Evolutionary conservation across 2,113 vertebrate genomes (phyloP).

Genomic region (Varanus salvator): DNA sequence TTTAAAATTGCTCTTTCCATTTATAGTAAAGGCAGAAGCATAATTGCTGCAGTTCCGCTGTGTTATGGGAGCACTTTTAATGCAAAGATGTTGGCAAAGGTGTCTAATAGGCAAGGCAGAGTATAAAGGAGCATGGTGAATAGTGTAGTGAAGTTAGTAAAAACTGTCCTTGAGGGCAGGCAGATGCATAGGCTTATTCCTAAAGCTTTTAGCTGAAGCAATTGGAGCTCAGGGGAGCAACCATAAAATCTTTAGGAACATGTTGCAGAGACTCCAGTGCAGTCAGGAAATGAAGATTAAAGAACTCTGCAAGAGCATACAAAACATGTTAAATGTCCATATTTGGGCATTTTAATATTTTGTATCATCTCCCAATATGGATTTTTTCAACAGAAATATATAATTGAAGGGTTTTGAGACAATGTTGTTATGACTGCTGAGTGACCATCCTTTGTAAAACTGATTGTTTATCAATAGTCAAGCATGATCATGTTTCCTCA

Average conservation of each 20-base stretch:
- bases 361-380: not conserved
- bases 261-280: not conserved
- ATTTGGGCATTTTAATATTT: not conserved
- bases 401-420: not conserved
- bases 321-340: not conserved
- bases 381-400: not conserved
- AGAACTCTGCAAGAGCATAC: not conserved
- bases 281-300: constrained; percentile 13
- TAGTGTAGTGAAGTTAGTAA: constrained; percentile 20
- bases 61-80: constrained; percentile 14
- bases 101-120: constrained; percentile 7
- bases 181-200: constrained; percentile 17
- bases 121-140: constrained; percentile 9
- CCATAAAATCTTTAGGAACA: constrained; percentile 14
- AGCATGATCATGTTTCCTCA: not conserved
- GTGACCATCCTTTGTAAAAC: not conserved
- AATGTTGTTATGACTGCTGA: not conserved
- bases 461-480: not conserved
- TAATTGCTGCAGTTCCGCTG: constrained; percentile 10
- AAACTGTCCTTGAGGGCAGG: constrained; percentile 17
- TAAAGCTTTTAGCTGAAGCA: constrained; percentile 28
- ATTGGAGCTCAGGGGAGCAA: not conserved
- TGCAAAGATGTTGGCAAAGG: constrained; percentile 4
- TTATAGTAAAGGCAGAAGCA: not conserved
- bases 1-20: constrained; percentile 11